Base-by-base conservation (phyloP, 1,140 invertebrate species). In the Ceratitis capitata region DNA sequence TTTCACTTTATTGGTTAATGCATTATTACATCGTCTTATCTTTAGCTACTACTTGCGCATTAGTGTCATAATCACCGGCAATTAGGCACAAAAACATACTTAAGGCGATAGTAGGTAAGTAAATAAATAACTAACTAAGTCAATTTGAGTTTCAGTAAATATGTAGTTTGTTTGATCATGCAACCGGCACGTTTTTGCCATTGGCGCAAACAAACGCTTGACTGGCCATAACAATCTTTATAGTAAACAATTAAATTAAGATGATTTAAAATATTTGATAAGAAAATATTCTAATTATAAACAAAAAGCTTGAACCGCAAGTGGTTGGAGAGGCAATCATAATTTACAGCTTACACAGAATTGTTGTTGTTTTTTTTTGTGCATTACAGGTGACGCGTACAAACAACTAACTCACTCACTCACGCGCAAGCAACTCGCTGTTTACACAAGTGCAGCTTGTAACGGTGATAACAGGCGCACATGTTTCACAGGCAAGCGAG, bases 381-480 rank as follows among this genome's bases (percentile, higher is more conserved):
- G 23, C 51, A 23, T 3, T 56, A 56, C 9, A 23, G 19, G 51
- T n/a, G 6, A 56, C 51, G 51, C 19, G n/a, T n/a, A 56, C 51
- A 23, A 56, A 23, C 51, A n/a, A 56, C n/a, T 53, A 2, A 9
- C 0, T 23, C 19, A 39, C 29, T 69, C 19, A 39, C 29, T 69
- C 2, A 69, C 23, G 61, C 26, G 29, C 61, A 69, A 69, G 29
- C 29, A 29, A 35, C 61, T 35, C 16, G 61, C 16, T 69, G 32
- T 69, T 12, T 35, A 35, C 61, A 69, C 26, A 69, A 69, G 61
- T 69, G 61, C 61, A 69, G 9, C 61, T 29, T 69, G 61, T 69
- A 69, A 69, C 61, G 29, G 61, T 32, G 14, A 7, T 69, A 69
- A 39, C 61, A 69, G 61, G 61, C 61, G 61, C 61, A 69, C 61